These are phyloP conservation scores for Polyploca ridens DNA, from an alignment of 2,888 invertebrate genomes.

Conservation along the genomic window DNA sequence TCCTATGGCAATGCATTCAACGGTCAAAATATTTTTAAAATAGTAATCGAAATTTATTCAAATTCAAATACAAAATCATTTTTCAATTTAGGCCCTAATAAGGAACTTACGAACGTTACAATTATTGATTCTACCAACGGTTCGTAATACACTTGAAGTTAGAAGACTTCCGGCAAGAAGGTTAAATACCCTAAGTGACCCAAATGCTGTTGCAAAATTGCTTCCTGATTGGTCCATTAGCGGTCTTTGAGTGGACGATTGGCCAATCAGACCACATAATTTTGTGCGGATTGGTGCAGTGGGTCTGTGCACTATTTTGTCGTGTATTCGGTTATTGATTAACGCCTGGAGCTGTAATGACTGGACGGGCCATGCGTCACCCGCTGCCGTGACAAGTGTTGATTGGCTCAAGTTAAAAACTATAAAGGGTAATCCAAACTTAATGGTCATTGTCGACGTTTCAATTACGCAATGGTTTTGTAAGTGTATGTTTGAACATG, in stretches of 20 bases:
- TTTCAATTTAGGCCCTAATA: no score
- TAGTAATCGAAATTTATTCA: not conserved
- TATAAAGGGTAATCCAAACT: conserved; percentile 14
- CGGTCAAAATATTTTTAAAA: not conserved
- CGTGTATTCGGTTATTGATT: conserved; percentile 66
- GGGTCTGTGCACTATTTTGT: conserved; percentile 16
- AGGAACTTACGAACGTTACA: no score
- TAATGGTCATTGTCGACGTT: not conserved
- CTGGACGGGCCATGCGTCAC: conserved; percentile 59
- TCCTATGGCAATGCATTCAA: no score
- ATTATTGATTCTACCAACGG: no score
- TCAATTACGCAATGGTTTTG: no score
- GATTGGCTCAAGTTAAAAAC: conserved; percentile 16
- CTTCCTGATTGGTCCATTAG: conserved; percentile 35
- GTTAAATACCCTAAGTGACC: not conserved
- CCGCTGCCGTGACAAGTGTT: conserved; percentile 19
- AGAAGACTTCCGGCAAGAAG: no score
- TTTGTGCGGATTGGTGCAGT: conserved; percentile 8
- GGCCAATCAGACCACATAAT: conserved; percentile 33
- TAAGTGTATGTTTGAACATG: no score
- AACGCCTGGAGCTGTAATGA: conserved; percentile 62
- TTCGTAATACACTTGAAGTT: no score
- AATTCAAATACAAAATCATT: no score
- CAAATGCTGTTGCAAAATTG: conserved; percentile 32
- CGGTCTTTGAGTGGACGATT: conserved; percentile 34